Conservation (phyloP, 2,888 invertebrate genomes). For the Pristionchus arcanus region DNA sequence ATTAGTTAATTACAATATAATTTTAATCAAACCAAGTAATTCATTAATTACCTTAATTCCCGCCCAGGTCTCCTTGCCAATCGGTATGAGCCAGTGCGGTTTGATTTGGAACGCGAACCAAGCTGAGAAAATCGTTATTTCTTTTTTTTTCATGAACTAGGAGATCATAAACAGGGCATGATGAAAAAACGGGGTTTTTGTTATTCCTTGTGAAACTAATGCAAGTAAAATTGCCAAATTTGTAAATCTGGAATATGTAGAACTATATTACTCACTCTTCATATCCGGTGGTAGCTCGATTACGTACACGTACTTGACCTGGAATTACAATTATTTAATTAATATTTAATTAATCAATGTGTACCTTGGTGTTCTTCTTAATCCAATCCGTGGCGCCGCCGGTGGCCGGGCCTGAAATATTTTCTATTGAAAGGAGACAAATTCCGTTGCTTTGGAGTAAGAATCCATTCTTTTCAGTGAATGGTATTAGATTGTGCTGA, state of each 20-base stretch:
- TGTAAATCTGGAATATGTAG: neutral
- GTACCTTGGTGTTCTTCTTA: conserved; percentile 72
- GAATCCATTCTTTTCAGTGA: no score
- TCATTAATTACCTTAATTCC: conserved; percentile 63
- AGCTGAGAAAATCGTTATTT: conserved; percentile 63
- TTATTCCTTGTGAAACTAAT: no score
- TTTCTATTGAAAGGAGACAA: neutral
- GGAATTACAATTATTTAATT: neutral
- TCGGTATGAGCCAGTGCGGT: conserved; percentile 75
- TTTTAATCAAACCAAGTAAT: neutral
- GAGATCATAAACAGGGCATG: no score
- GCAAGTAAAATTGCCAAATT: no score
- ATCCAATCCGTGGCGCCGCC: conserved; percentile 79
- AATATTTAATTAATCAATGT: neutral
- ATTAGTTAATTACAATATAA: neutral
- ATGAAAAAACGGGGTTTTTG: no score
- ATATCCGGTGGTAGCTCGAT: conserved; percentile 77
- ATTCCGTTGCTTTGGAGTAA: no score
- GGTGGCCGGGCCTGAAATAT: conserved; percentile 69
- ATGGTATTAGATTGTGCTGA: no score
- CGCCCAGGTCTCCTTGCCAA: conserved; percentile 71
- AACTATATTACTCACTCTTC: conserved; percentile 63
- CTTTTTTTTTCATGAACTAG: no score
- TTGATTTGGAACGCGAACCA: conserved; percentile 79
- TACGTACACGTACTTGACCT: conserved; percentile 78